Evolutionary conservation across 2,888 invertebrate species (phyloP).

Genomic region (Strigamia crassipes): DNA sequence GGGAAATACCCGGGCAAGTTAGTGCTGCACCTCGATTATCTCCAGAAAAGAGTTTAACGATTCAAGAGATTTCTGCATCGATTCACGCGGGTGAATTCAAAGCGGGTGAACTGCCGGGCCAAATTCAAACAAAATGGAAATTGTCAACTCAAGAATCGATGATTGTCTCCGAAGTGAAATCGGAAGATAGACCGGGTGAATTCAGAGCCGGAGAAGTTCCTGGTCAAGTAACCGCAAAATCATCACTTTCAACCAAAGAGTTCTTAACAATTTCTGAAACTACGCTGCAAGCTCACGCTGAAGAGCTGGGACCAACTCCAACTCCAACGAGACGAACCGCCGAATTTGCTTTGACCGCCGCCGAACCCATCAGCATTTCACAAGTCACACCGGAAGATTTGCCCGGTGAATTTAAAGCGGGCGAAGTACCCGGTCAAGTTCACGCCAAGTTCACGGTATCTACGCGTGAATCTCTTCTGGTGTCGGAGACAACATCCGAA

Average conservation of each 20-base stretch:
- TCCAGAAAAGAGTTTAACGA: constrained; percentile 52
- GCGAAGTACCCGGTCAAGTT: constrained; percentile 47
- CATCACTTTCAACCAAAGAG: constrained; percentile 49
- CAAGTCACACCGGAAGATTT: constrained; percentile 45
- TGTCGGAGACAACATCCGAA: constrained; percentile 51
- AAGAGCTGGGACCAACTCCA: constrained; percentile 44
- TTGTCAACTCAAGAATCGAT: constrained; percentile 51
- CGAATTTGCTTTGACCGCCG: constrained; percentile 43
- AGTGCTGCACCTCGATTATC: constrained; percentile 49
- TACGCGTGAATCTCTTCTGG: constrained; percentile 52
- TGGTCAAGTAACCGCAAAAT: constrained; percentile 36
- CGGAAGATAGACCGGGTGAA: constrained; percentile 48
- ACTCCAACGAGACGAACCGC: constrained; percentile 49
- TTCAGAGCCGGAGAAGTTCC: constrained; percentile 47
- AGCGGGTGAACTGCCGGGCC: constrained; percentile 44
- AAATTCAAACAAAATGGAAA: constrained; percentile 49
- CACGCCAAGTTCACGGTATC: constrained; percentile 46
- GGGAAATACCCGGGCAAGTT: constrained; percentile 45
- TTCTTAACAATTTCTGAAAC: constrained; percentile 44
- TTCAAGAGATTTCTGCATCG: constrained; percentile 51
- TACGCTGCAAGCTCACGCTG: background rate
- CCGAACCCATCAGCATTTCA: constrained; percentile 45
- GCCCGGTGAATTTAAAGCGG: constrained; percentile 46
- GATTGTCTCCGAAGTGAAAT: constrained; percentile 51
- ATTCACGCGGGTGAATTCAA: constrained; percentile 57